phyloP scores from a whole-genome alignment of 2,797 vertebrate genomes.

The Paratrypauchen microcephalus region DNA sequence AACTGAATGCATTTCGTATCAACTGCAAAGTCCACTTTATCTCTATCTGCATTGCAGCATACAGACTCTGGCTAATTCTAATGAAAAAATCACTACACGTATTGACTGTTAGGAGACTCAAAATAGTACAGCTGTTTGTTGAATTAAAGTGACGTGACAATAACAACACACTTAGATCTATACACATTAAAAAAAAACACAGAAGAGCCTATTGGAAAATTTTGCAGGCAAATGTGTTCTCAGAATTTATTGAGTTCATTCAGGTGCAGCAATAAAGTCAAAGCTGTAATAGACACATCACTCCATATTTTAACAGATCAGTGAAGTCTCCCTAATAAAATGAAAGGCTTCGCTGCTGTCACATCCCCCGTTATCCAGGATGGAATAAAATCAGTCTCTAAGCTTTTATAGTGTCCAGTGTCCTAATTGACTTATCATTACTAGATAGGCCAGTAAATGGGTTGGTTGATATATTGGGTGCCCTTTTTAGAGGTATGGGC shows the following conservation, averaged over 20 bases:
- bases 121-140: neutral
- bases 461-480: no score
- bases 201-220: neutral
- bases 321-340: conserved; percentile 13
- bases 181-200: neutral
- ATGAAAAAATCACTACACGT: neutral
- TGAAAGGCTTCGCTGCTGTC: neutral
- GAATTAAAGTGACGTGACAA: neutral
- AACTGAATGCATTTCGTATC: conserved; percentile 15
- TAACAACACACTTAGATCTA: neutral
- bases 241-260: neutral
- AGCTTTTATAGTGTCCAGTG: no score
- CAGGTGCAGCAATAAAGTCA: conserved; percentile 10
- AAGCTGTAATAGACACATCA: conserved; percentile 19
- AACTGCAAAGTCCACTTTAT: neutral
- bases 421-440: no score
- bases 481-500: no score
- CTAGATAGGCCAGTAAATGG: no score
- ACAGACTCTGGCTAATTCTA: conserved; percentile 3
- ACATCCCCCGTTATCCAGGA: neutral
- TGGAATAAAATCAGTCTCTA: neutral
- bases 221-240: conserved; percentile 1
- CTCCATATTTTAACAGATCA: conserved; percentile 14
- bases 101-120: neutral
- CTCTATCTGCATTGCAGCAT: conserved; percentile 16